phyloP scores from a whole-genome alignment of 2,113 vertebrate genomes.

The Psilopogon haemacephalus region DNA sequence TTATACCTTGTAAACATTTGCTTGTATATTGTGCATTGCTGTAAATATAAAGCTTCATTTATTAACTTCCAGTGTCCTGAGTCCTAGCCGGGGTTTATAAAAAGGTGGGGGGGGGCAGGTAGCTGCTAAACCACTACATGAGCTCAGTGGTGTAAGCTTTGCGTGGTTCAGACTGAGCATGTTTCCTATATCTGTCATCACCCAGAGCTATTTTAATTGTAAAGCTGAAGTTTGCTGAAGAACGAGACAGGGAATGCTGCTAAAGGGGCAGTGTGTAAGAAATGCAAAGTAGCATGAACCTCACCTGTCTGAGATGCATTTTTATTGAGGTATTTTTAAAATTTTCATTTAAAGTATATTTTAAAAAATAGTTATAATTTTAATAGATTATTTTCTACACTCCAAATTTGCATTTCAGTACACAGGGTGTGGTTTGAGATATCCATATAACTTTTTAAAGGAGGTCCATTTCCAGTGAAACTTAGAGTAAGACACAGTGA shows the following conservation, averaged over 20 bases:
- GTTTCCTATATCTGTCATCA: background rate
- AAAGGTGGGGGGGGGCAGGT: no score
- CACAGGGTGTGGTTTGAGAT: background rate
- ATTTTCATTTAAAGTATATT: background rate
- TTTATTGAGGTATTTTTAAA: background rate
- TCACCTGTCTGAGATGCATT: background rate
- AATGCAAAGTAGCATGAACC: background rate
- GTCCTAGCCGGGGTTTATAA: no score
- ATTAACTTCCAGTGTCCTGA: no score
- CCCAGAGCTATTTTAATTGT: background rate
- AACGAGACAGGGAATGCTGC: background rate
- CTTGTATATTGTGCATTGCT: no score
- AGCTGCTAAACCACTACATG: no score
- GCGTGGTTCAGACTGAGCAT: background rate
- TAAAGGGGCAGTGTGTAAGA: background rate
- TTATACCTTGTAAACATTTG: no score
- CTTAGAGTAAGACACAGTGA: background rate
- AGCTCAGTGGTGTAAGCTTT: background rate
- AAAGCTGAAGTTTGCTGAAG: background rate
- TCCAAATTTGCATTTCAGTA: background rate
- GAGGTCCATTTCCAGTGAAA: background rate
- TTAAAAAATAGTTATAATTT: background rate
- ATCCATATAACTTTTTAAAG: background rate
- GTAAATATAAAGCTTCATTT: no score
- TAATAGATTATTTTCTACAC: background rate